phyloP scores from a whole-genome alignment of 2,113 vertebrate species.

The Gulo gulo region DNA sequence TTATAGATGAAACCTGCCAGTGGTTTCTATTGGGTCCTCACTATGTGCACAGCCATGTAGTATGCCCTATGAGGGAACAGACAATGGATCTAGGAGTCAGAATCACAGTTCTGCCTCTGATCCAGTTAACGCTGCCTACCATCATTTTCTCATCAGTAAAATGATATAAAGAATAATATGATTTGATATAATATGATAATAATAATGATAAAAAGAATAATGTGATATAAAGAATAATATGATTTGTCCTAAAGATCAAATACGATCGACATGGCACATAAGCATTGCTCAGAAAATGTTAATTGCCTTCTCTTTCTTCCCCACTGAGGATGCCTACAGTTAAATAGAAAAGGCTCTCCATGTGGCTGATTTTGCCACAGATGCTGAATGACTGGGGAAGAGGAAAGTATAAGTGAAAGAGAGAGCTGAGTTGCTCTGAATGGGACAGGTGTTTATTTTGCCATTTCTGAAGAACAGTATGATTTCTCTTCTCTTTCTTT shows the following conservation, averaged over 20 bases:
- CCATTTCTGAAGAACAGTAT: background rate
- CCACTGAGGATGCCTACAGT: background rate
- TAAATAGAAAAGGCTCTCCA: background rate
- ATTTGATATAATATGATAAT: too few species aligned
- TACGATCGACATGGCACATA: background rate
- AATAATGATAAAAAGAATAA: too few species aligned
- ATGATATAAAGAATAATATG: too few species aligned
- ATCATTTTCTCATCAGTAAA: background rate
- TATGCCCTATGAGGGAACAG: background rate
- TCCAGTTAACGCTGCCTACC: background rate
- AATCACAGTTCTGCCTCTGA: background rate
- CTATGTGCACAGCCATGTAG: background rate
- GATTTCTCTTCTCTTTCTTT: conserved; percentile 15
- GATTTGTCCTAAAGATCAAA: background rate
- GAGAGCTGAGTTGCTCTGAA: background rate
- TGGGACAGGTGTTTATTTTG: background rate
- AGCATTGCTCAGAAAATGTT: background rate
- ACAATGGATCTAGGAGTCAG: background rate
- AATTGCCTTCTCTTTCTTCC: conserved; percentile 5
- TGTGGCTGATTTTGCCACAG: background rate
- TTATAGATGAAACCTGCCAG: background rate
- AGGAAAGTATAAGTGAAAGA: background rate
- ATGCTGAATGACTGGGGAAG: background rate
- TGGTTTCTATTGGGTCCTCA: background rate
- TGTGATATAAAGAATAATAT: background rate